These are phyloP conservation scores for Protomyctophum bolini DNA, from an alignment of 2,113 vertebrate genomes.

Conservation along the genomic window DNA sequence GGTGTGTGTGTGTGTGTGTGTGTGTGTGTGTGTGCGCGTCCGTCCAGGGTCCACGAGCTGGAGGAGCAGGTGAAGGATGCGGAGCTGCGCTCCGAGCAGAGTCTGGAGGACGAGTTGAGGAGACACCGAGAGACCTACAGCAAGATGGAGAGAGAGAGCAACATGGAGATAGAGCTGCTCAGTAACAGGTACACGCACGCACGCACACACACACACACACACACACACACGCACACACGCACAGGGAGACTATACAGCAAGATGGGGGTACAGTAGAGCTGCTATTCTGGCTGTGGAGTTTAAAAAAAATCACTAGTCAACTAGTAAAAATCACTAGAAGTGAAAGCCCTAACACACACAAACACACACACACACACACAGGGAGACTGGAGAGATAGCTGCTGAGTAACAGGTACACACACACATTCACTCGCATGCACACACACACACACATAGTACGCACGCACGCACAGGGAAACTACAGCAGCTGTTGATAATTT, in stretches of 20 bases:
- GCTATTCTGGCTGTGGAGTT: too few species aligned
- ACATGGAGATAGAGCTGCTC: slow-evolving; percentile 87
- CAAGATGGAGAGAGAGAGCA: slow-evolving; percentile 89
- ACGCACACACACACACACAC: neutral
- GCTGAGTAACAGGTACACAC: slow-evolving; percentile 82
- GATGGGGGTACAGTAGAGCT: slow-evolving; percentile 84
- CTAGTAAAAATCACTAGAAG: too few species aligned
- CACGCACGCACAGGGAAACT: too few species aligned
- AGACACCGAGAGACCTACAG: slow-evolving; percentile 87
- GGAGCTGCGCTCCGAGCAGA: slow-evolving; percentile 88
- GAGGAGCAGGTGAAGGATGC: slow-evolving; percentile 97
- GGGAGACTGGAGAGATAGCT: slow-evolving; percentile 83
- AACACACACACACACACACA: too few species aligned
- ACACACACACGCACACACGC: slow-evolving; percentile 7
- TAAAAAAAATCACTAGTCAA: too few species aligned
- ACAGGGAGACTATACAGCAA: slow-evolving; percentile 73
- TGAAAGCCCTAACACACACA: too few species aligned
- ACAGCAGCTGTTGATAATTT: neutral
- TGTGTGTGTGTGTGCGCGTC: slow-evolving; percentile 8
- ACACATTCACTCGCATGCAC: slow-evolving; percentile 3
- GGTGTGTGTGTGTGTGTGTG: slow-evolving; percentile 8
- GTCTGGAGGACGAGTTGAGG: slow-evolving; percentile 87
- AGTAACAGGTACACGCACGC: slow-evolving; percentile 77
- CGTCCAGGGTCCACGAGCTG: slow-evolving; percentile 90
- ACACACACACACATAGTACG: too few species aligned